phyloP scores from a whole-genome alignment of 1,140 invertebrate genomes.

The Rhyacophila brunnea region DNA sequence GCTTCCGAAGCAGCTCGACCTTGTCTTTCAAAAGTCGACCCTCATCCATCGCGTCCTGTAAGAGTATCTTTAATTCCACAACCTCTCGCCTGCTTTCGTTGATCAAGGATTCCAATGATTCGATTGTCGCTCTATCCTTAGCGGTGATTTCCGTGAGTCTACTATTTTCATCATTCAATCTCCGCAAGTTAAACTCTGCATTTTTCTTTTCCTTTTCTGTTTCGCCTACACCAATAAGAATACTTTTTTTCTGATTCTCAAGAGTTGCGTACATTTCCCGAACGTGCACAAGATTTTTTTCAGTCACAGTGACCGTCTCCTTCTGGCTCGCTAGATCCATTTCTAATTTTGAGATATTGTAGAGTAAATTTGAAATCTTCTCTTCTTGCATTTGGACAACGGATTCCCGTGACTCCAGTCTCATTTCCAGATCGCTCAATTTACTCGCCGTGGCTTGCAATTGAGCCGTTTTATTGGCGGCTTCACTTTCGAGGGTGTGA shows the following conservation, averaged over 20 bases:
- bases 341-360: slow-evolving; percentile 46
- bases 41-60: slow-evolving; percentile 52
- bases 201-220: slow-evolving; percentile 47
- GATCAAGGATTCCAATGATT: slow-evolving; percentile 46
- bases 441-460: slow-evolving; percentile 48
- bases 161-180: slow-evolving; percentile 42
- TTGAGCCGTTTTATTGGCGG: slow-evolving; percentile 58
- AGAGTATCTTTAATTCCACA: slow-evolving; percentile 49
- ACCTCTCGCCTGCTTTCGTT: slow-evolving; percentile 50
- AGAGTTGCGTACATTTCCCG: slow-evolving; percentile 50
- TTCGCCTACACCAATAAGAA: slow-evolving; percentile 37
- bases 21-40: slow-evolving; percentile 45
- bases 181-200: slow-evolving; percentile 49
- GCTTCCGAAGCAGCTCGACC: slow-evolving; percentile 38
- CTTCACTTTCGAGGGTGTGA: slow-evolving; percentile 68
- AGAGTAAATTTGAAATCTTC: slow-evolving; percentile 45
- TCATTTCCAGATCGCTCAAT: slow-evolving; percentile 46
- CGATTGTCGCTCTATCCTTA: slow-evolving; percentile 42
- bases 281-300: slow-evolving; percentile 50
- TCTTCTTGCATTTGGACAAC: slow-evolving; percentile 47
- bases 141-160: slow-evolving; percentile 43
- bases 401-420: slow-evolving; percentile 46
- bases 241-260: slow-evolving; percentile 41
- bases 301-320: slow-evolving; percentile 46
- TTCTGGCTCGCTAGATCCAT: slow-evolving; percentile 48